Percentiles rank a stretch among this genome's conserved stretches.
Evolutionary conservation across 2,888 invertebrate species (phyloP).

Genomic region (Ophion slaviceki): DNA sequence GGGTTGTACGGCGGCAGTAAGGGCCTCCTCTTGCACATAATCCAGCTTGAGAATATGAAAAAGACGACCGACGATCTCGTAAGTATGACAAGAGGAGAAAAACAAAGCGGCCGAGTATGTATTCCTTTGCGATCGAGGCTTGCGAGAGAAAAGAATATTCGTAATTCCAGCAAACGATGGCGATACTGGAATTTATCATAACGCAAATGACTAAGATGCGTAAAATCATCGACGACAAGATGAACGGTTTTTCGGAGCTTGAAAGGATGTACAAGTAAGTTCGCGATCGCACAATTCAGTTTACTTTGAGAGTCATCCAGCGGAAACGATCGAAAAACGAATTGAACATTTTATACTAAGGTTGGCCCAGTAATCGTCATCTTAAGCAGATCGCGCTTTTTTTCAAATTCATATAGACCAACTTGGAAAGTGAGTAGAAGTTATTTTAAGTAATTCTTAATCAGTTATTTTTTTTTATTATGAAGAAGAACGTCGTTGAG

Average conservation of each 20-base stretch:
- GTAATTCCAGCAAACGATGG: conserved; percentile 70
- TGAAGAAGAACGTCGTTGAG: no score
- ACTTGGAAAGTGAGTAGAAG: no score
- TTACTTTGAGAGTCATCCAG: conserved; percentile 5
- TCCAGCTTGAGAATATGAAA: conserved; percentile 87
- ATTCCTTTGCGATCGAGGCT: conserved; percentile 18
- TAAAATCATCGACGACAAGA: conserved; percentile 84
- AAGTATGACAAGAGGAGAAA: conserved; percentile 23
- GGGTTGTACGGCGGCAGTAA: conserved; percentile 87
- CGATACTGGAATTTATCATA: conserved; percentile 78
- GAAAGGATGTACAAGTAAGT: conserved; percentile 84
- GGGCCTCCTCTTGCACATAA: conserved; percentile 86
- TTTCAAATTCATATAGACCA: no score
- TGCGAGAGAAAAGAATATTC: conserved; percentile 15
- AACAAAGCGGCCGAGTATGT: background rate
- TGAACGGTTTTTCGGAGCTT: conserved; percentile 83
- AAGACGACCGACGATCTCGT: conserved; percentile 83
- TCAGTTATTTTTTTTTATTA: no score
- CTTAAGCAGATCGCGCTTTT: no score
- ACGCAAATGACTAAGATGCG: conserved; percentile 84
- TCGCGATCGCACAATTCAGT: conserved; percentile 21
- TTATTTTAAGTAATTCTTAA: no score
- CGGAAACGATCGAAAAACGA: background rate
- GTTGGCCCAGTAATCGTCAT: no score
- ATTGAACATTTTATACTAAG: background rate